These are phyloP conservation scores for Rhagonycha fulva DNA, from an alignment of 2,888 invertebrate genomes.

Conservation along the genomic window DNA sequence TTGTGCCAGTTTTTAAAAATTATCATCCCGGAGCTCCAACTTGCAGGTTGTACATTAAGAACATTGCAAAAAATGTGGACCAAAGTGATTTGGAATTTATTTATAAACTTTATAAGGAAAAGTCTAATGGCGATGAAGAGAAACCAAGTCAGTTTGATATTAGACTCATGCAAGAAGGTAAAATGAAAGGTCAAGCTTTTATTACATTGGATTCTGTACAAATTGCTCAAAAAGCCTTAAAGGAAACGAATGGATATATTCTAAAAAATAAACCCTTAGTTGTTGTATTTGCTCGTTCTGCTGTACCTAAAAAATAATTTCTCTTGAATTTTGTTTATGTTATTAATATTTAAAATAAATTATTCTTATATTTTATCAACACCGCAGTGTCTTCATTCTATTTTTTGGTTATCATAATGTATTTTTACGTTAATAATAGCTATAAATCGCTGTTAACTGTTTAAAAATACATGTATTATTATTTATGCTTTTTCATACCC, in stretches of 20 bases:
- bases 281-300: slow-evolving; percentile 78
- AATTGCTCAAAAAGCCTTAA: slow-evolving; percentile 73
- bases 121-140: slow-evolving; percentile 42
- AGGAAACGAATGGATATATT: slow-evolving; percentile 86
- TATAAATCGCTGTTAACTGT: no score
- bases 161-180: slow-evolving; percentile 88
- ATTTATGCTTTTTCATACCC: no score
- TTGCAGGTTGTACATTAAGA: slow-evolving; percentile 89
- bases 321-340: not conserved
- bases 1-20: slow-evolving; percentile 81
- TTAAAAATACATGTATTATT: no score
- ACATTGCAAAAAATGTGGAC: slow-evolving; percentile 81
- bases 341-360: not conserved
- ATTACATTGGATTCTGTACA: slow-evolving; percentile 76
- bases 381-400: not conserved
- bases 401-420: not conserved
- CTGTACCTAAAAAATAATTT: slow-evolving; percentile 32
- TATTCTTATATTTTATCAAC: not conserved
- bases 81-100: slow-evolving; percentile 75
- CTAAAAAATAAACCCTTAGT: slow-evolving; percentile 89
- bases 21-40: slow-evolving; percentile 82
- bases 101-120: slow-evolving; percentile 68
- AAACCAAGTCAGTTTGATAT: slow-evolving; percentile 63
- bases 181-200: slow-evolving; percentile 97
- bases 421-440: not conserved